phyloP scores from a whole-genome alignment of 2,113 vertebrate species.

The Pimephales promelas region DNA sequence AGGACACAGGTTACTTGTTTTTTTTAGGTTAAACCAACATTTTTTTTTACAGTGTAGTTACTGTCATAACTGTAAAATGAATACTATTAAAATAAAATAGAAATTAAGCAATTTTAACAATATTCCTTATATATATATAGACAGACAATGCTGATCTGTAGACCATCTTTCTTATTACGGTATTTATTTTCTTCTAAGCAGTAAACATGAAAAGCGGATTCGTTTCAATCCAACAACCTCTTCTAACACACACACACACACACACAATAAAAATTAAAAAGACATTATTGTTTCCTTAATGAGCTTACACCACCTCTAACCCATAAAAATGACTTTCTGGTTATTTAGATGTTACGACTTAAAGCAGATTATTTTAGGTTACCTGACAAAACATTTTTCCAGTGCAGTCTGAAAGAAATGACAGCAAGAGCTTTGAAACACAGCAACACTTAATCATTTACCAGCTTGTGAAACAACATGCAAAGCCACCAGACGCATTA shows the following conservation, averaged over 20 bases:
- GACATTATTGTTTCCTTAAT: neutral
- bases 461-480: neutral
- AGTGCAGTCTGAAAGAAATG: neutral
- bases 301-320: neutral
- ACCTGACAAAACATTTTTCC: neutral
- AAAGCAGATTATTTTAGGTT: neutral
- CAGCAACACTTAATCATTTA: neutral
- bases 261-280: neutral
- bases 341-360: neutral
- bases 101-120: neutral
- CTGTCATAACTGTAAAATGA: neutral
- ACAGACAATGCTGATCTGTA: neutral
- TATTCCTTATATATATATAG: neutral
- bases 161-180: neutral
- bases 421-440: constrained; percentile 14
- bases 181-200: neutral
- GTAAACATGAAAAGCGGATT: neutral
- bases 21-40: too few species aligned
- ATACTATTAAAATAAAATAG: neutral
- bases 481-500: neutral
- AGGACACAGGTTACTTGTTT: too few species aligned
- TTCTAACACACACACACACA: too few species aligned
- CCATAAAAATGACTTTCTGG: neutral
- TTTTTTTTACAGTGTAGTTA: too few species aligned
- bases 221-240: neutral